A percentile compares a stretch with the other conserved stretches of the same genome.
Evolutionary conservation across 2,113 vertebrate genomes (phyloP).

Genomic region (Hymenochirus boettgeri): DNA sequence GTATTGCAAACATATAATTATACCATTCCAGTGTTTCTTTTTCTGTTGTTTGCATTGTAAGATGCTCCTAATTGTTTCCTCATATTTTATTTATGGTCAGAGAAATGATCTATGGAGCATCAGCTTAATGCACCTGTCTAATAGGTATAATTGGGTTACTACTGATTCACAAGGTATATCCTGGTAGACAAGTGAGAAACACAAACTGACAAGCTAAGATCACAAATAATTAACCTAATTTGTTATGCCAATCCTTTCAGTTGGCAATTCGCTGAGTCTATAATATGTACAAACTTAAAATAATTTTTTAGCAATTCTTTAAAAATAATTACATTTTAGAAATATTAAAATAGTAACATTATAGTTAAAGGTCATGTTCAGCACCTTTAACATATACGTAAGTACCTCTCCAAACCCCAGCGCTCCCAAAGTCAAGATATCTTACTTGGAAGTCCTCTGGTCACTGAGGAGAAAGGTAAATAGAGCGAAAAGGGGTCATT

Average conservation of each 20-base stretch:
- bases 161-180: constrained; percentile 45
- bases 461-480: too few relatives aligned
- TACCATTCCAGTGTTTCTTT: constrained; percentile 46
- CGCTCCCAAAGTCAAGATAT: too few relatives aligned
- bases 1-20: constrained; percentile 57
- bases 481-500: too few relatives aligned
- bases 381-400: too few relatives aligned
- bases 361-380: too few relatives aligned
- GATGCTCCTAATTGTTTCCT: constrained; percentile 47
- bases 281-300: constrained; percentile 3
- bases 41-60: constrained; percentile 39
- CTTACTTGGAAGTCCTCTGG: too few relatives aligned
- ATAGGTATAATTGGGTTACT: constrained; percentile 52
- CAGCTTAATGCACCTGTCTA: constrained; percentile 44
- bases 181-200: constrained; percentile 32
- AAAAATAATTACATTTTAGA: too few relatives aligned
- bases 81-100: constrained; percentile 51
- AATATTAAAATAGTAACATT: too few relatives aligned
- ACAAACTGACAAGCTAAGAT: constrained; percentile 20
- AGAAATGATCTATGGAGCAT: constrained; percentile 39
- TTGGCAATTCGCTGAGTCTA: constrained; percentile 19
- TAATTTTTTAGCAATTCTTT: too few relatives aligned
- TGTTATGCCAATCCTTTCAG: constrained; percentile 18
- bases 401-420: too few relatives aligned
- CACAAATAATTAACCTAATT: constrained; percentile 41